Percentiles rank a stretch among this genome's conserved stretches.
These are phyloP conservation scores for Peromyscus nudipes DNA, from an alignment of 2,797 vertebrate species.

Conservation along the genomic window DNA sequence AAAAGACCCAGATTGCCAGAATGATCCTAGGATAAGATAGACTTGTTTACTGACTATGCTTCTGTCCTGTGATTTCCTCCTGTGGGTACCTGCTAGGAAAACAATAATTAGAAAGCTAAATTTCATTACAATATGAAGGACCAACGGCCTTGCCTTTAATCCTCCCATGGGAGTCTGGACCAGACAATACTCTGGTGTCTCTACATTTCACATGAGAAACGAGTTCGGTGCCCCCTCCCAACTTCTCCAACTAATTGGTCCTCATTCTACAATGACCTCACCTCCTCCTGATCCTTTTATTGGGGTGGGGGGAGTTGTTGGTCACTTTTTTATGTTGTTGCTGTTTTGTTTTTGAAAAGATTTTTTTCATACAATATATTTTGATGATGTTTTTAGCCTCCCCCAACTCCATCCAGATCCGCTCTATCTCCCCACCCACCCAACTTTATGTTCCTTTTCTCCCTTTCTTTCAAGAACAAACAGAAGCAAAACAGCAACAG, in stretches of 20 bases:
- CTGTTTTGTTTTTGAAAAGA: not conserved
- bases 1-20: not conserved
- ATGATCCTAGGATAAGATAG: not conserved
- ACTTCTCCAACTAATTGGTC: not conserved
- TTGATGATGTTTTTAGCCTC: not conserved
- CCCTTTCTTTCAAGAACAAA: not conserved
- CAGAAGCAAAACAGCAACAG: not conserved
- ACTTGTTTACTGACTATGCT: not conserved
- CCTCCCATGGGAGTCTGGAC: not conserved
- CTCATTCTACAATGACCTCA: not conserved
- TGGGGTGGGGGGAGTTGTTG: rapidly evolving
- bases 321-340: not conserved
- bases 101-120: constrained; percentile 8
- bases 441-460: not conserved
- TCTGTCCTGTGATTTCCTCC: not conserved
- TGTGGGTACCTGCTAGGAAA: not conserved
- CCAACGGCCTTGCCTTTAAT: not conserved
- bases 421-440: not conserved
- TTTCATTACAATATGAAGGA: constrained; percentile 24
- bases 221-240: not conserved
- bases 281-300: not conserved
- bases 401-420: not conserved
- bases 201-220: not conserved
- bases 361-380: not conserved
- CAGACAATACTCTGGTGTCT: not conserved